Evolutionary conservation across 2,113 vertebrate genomes (phyloP).

Genomic region (Monarcha castaneiventris): DNA sequence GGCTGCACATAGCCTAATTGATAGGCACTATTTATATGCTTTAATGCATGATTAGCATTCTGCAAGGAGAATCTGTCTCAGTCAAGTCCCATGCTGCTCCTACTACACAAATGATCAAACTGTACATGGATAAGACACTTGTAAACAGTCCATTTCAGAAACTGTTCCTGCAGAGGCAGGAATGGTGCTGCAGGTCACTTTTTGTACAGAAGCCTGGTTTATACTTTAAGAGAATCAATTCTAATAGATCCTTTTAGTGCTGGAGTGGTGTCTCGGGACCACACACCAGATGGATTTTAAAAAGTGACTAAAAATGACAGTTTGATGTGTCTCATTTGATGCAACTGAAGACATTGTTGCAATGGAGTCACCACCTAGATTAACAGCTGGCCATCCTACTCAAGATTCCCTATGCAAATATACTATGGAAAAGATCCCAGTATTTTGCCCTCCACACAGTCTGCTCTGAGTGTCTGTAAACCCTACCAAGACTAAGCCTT

Average conservation of each 20-base stretch:
- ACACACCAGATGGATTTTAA: not conserved
- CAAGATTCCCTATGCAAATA: not conserved
- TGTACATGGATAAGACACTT: not conserved
- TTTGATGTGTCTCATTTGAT: accelerated
- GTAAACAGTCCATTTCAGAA: not conserved
- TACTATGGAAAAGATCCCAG: not conserved
- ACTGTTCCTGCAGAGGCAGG: not conserved
- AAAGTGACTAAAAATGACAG: not conserved
- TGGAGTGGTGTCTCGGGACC: not conserved
- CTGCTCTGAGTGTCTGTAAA: not conserved
- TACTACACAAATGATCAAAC: not conserved
- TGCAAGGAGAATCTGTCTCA: not conserved
- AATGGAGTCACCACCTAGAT: not conserved
- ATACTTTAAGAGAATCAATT: not conserved
- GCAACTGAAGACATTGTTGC: not conserved
- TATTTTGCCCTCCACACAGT: not conserved
- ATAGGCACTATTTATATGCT: not conserved
- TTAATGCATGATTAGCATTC: not conserved
- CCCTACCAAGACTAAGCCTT: not conserved
- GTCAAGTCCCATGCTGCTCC: not conserved
- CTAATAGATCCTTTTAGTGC: not conserved
- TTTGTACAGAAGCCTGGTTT: not conserved
- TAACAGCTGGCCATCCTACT: not conserved
- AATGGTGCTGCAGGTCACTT: not conserved
- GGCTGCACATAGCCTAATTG: not conserved